Base-by-base conservation (phyloP, 2,888 invertebrate species). In the Agrochola litura region DNA sequence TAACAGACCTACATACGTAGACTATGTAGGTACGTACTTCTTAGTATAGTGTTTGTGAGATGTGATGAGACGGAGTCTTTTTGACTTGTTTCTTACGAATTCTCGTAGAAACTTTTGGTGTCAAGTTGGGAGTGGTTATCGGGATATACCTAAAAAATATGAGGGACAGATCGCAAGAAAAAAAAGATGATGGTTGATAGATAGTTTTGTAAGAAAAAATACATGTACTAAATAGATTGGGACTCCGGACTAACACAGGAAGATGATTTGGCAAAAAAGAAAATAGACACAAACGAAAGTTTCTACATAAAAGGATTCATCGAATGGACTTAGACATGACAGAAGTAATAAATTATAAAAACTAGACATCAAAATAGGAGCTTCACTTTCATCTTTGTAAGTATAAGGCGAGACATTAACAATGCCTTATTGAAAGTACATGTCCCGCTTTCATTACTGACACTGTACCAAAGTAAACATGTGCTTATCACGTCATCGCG, bases 381-480 rank as follows among this genome's bases (percentile, higher is more conserved):
- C 64, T 43, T 74, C 58, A 77, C 84, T 85, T 84, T 81, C 74
- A 73, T 83, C 78, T 71, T 83, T 77, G 43, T 73, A 37, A 37
- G 37, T 37, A 63, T 68, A 67, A 30, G 83, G 73, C 46, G n/a
- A 71, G 65, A 79, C 69, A 79, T 79, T 79, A 77, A 63, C 56
- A 63, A 61, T 61, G 64, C 74, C 85, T 63, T 86, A 70, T 66
- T 49, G 41, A 58, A 68, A 58, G 56, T 58, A 67, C 74, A 43
- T 61, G 84, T 69, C 84, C 86, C 77, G 64, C 86, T 87, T 88
- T 88, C 88, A 82, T 78, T 73, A 73, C 66, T 73, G 63, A 67
- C 76, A 78, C 65, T 80, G 60, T 81, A 64, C 64, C 65, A 46
- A 66, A 73, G 75, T 76, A 69, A 69, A 77, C 58, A 79, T 77